Evolutionary conservation across 2,113 vertebrate species (phyloP).

Genomic region (Harpagus bidentatus): DNA sequence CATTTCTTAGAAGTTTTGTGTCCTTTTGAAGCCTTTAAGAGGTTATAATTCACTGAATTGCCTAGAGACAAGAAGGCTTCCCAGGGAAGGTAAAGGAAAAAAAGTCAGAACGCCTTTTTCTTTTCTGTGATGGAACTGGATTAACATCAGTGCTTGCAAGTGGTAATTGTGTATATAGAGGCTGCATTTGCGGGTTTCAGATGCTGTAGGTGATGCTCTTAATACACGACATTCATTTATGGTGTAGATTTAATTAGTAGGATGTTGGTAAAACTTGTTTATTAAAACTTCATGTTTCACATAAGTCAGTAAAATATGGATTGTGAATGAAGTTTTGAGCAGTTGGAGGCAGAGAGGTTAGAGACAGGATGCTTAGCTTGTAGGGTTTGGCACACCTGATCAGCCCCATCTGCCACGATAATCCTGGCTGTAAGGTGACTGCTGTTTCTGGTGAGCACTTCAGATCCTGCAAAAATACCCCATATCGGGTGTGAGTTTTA

Average conservation of each 20-base stretch:
- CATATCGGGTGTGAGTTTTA: not conserved
- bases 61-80: not conserved
- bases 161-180: not conserved
- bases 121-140: not conserved
- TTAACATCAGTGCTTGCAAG: not conserved
- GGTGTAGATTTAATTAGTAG: not conserved
- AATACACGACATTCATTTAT: fast-evolving
- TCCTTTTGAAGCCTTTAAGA: not conserved
- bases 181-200: not conserved
- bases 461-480: not conserved
- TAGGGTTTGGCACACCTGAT: not conserved
- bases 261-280: not conserved
- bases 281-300: not conserved
- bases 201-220: not conserved
- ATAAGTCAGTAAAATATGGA: not conserved
- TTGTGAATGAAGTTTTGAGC: not conserved
- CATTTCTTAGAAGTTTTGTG: not conserved
- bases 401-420: not conserved
- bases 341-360: not conserved
- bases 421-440: not conserved
- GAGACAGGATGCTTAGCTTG: not conserved
- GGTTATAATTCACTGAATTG: not conserved
- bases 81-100: not conserved
- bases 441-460: not conserved
- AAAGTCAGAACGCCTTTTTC: not conserved